Conservation (phyloP, 2,797 vertebrate species). For the Apodemus agrarius region DNA sequence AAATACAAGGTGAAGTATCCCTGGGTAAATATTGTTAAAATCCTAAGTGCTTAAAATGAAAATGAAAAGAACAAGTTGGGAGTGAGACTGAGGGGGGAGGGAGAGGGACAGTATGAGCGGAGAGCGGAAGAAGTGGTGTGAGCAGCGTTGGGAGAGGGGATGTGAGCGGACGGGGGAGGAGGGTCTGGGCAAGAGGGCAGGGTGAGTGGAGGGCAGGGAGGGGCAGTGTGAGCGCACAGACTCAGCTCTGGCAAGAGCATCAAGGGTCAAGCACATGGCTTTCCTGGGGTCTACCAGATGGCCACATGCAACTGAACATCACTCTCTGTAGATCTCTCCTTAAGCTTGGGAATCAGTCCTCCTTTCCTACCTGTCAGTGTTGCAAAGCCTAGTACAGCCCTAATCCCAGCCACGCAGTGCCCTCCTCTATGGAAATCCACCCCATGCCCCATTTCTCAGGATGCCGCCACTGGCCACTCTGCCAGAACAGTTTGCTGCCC, state of each 20-base stretch:
- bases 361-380: too few relatives aligned
- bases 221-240: not conserved
- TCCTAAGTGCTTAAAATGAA: not conserved
- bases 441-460: fast-evolving
- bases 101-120: too few relatives aligned
- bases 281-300: fast-evolving
- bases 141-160: too few relatives aligned
- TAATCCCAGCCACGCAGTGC: not conserved
- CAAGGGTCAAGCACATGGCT: not conserved
- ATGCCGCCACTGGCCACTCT: not conserved
- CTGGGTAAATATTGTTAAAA: conserved; percentile 51
- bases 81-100: not conserved
- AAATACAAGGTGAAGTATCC: conserved; percentile 28
- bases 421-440: fast-evolving
- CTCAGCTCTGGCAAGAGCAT: fast-evolving
- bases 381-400: not conserved
- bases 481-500: fast-evolving
- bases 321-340: not conserved
- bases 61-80: not conserved
- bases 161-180: fast-evolving
- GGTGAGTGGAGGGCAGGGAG: not conserved
- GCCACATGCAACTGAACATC: not conserved
- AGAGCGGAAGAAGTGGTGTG: too few relatives aligned
- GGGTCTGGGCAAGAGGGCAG: too few relatives aligned
- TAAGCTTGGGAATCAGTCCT: not conserved